Conservation (phyloP, 2,888 invertebrate species). For the Dryomyza anilis region DNA sequence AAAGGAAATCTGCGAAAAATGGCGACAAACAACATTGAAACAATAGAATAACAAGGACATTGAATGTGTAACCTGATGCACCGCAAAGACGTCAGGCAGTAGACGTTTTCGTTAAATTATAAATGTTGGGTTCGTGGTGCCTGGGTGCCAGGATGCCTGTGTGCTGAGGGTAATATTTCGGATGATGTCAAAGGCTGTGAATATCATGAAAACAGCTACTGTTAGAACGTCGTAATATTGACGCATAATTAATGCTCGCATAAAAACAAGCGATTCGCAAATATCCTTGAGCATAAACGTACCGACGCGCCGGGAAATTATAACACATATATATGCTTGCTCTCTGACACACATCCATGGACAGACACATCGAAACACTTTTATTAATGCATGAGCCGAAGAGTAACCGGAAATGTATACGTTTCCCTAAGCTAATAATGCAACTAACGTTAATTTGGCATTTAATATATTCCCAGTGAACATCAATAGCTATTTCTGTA, state of each 20-base stretch:
- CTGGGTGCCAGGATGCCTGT: no score
- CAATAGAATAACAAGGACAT: conserved; percentile 11
- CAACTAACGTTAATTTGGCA: conserved; percentile 26
- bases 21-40: conserved; percentile 6
- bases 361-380: conserved; percentile 1
- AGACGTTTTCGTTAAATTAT: no score
- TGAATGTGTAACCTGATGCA: conserved; percentile 6
- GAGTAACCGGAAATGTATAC: conserved; percentile 14
- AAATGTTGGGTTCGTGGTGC: no score
- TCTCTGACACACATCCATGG: background rate
- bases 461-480: no score
- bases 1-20: background rate
- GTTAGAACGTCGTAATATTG: background rate
- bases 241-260: conserved; percentile 51
- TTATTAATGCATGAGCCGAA: background rate
- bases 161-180: no score
- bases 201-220: no score
- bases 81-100: background rate
- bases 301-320: background rate
- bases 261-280: conserved; percentile 55
- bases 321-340: background rate
- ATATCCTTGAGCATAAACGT: conserved; percentile 46
- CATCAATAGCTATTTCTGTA: conserved; percentile 30
- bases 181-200: no score
- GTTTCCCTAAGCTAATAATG: conserved; percentile 25